These are phyloP conservation scores for Drosophila trichaetosa DNA, from an alignment of 2,888 invertebrate genomes.

Conservation along the genomic window DNA sequence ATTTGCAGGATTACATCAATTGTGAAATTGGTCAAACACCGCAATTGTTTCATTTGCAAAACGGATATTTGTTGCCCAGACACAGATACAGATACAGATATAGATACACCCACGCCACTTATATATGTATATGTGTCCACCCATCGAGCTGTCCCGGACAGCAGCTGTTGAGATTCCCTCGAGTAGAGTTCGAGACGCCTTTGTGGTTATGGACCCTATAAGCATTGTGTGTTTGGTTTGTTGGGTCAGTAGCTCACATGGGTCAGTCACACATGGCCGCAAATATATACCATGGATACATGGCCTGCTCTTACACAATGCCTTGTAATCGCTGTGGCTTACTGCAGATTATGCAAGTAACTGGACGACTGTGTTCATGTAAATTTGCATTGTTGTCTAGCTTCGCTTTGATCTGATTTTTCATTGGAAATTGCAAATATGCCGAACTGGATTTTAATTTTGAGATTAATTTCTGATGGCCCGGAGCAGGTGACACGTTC, in stretches of 20 bases:
- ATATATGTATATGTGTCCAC: background rate
- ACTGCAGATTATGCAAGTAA: slow-evolving; percentile 83
- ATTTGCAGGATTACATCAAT: slow-evolving; percentile 82
- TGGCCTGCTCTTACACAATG: slow-evolving; percentile 60
- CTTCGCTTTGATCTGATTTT: slow-evolving; percentile 55
- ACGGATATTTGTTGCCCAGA: slow-evolving; percentile 81
- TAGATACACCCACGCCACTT: slow-evolving; percentile 47
- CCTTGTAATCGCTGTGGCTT: slow-evolving; percentile 81
- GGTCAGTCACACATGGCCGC: slow-evolving; percentile 42
- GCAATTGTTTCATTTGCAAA: slow-evolving; percentile 84
- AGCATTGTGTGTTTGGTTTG: slow-evolving; percentile 35
- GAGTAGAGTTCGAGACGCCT: slow-evolving; percentile 50
- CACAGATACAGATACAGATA: slow-evolving; percentile 39
- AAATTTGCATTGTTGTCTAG: slow-evolving; percentile 35
- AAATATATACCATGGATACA: slow-evolving; percentile 57
- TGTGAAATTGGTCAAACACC: slow-evolving; percentile 83
- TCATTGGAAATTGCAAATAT: slow-evolving; percentile 47
- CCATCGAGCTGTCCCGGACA: slow-evolving; percentile 11
- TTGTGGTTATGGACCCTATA: slow-evolving; percentile 38
- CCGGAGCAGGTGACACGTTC: background rate
- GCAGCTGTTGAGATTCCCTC: slow-evolving; percentile 79
- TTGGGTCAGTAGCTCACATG: slow-evolving; percentile 20
- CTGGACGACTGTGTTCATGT: slow-evolving; percentile 39
- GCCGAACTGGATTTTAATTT: slow-evolving; percentile 60
- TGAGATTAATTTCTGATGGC: slow-evolving; percentile 66